Base-by-base conservation (phyloP, 1,140 invertebrate genomes). In the Camponotus pennsylvanicus region DNA sequence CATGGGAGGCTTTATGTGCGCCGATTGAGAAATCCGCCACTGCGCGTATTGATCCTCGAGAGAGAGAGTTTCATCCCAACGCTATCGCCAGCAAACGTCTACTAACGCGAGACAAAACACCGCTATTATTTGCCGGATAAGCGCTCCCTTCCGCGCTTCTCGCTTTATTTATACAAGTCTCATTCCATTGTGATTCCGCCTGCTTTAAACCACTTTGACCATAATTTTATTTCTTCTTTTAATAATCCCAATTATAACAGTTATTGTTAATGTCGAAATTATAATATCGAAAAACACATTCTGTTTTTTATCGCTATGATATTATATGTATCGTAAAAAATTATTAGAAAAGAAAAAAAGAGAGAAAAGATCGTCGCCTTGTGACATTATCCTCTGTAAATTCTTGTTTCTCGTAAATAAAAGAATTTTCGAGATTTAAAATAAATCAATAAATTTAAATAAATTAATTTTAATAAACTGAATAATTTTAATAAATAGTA, bases 11-110 rank as follows among this genome's bases (percentile, higher is more conserved):
- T 77, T 77, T 37, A 66, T 7, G 6, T 77, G 61, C 76, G 76
- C n/a, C 76, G 61, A 78, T 78, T 78, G 76, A 78, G 76, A 78
- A 78, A 78, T 78, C 42, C 76, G 42, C 61, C 61, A n/a, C 59
- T 67, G 63, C 63, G 61, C 42, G 76, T 79, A 79, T 79, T 79
- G 76, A 79, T 79, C 61, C 61, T n/a, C 42, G 61, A 79, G 49
- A 52, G 45, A 49, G 27, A 27, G 49, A 52, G 76, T 79, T 21
- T 79, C 76, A 79, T 79, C 76, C 76, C 34, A 27, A 27, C 55
- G 71, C 55, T 66, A 52, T 52, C 27, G 27, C 27, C 18, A 42
- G 71, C 76, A 42, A 27, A 67, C 61, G 76, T n/a, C 76, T 21
- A 55, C 55, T 40, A 57, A 79, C 76, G 34, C 76, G 42, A 42